Percentiles rank a stretch among this genome's conserved stretches.
Evolutionary conservation across 2,797 vertebrate genomes (phyloP).

Genomic region (Limosa lapponica): DNA sequence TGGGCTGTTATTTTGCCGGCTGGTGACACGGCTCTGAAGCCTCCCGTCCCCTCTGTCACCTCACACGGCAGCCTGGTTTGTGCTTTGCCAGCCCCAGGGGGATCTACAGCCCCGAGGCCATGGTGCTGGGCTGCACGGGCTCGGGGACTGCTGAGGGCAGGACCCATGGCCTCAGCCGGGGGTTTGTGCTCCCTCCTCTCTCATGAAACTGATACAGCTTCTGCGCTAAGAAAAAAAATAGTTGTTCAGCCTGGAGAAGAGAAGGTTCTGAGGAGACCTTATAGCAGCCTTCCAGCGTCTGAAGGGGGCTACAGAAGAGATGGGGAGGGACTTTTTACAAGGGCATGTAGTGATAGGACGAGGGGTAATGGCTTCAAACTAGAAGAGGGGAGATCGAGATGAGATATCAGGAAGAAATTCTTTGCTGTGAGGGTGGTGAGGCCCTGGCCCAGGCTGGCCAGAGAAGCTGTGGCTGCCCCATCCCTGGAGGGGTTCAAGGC

Average conservation of each 20-base stretch:
- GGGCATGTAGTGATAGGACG: neutral
- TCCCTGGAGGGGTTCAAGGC: neutral
- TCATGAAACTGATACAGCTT: rapidly evolving
- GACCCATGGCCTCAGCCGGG: rapidly evolving
- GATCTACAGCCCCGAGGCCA: neutral
- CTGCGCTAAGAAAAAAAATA: neutral
- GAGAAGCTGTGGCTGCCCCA: neutral
- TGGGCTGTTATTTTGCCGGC: neutral
- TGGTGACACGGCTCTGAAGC: neutral
- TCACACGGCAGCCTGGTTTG: neutral
- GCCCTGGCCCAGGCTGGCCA: neutral
- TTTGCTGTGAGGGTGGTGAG: neutral
- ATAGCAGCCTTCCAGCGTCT: neutral
- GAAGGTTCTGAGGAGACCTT: neutral
- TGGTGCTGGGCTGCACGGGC: rapidly evolving
- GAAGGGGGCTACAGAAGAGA: neutral
- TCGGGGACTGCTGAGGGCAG: neutral
- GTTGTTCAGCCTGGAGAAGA: neutral
- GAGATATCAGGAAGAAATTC: neutral
- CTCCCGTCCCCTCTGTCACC: neutral
- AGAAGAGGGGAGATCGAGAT: too few relatives aligned
- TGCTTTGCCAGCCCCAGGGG: neutral
- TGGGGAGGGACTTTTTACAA: neutral
- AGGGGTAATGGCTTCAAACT: neutral
- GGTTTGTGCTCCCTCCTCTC: neutral